phyloP scores from a whole-genome alignment of 2,113 vertebrate species.

The Mustelus asterias region DNA sequence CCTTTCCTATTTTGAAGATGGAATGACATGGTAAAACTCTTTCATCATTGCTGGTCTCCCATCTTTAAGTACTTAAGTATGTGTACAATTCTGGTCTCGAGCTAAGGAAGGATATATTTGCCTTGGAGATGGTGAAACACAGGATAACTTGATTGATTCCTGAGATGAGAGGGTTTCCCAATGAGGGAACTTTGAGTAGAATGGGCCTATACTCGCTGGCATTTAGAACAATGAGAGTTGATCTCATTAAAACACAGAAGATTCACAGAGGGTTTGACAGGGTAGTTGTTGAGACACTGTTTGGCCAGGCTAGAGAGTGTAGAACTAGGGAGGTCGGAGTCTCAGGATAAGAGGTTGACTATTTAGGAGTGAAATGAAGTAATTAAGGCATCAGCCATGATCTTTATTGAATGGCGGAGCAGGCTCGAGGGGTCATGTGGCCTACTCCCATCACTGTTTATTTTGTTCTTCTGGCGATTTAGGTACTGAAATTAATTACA shows the following conservation, averaged over 20 bases:
- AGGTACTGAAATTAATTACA: neutral
- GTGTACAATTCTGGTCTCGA: too few relatives aligned
- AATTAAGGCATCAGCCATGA: neutral
- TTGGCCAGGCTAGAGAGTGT: neutral
- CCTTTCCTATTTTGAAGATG: neutral
- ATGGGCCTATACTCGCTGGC: neutral
- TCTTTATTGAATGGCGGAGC: neutral
- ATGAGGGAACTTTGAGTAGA: neutral
- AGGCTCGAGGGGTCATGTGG: neutral
- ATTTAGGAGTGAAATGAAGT: neutral
- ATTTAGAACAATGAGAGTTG: neutral
- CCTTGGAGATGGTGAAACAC: neutral
- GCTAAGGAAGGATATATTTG: neutral
- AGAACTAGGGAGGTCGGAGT: neutral
- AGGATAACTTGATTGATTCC: neutral
- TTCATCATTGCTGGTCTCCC: neutral
- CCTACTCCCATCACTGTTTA: neutral
- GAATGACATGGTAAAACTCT: neutral
- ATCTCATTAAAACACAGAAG: neutral
- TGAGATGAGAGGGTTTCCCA: neutral
- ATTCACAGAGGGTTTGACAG: neutral
- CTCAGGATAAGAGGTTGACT: neutral
- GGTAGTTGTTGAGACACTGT: neutral
- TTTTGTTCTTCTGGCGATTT: neutral
- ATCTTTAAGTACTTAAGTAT: neutral